These are phyloP conservation scores for Gymnogyps californianus DNA, from an alignment of 2,113 vertebrate genomes.

Conservation along the genomic window DNA sequence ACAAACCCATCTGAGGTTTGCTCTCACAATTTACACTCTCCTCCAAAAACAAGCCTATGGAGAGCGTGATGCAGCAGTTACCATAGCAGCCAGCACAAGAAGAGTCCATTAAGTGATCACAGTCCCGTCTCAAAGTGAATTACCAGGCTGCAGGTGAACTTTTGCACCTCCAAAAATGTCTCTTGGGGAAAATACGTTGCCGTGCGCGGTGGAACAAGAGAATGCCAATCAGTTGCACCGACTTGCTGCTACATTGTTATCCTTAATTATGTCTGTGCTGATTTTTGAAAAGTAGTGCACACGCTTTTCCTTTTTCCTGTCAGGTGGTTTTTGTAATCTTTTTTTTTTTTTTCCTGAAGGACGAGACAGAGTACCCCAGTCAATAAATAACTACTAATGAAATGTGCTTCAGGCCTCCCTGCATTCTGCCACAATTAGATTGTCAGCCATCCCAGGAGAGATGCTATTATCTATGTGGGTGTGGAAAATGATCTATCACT, in stretches of 20 bases:
- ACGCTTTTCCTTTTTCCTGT: slow-evolving; percentile 61
- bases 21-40: not conserved
- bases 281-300: slow-evolving; percentile 11
- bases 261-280: slow-evolving; percentile 27
- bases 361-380: not conserved
- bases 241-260: slow-evolving; percentile 34
- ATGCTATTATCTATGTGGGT: not conserved
- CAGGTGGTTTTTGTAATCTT: not conserved
- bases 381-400: slow-evolving; percentile 18
- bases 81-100: slow-evolving; percentile 52
- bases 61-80: slow-evolving; percentile 49
- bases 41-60: not conserved
- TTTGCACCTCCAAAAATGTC: slow-evolving; percentile 47
- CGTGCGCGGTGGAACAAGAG: not conserved
- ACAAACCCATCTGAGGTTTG: slow-evolving; percentile 41
- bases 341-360: not conserved
- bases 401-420: not conserved
- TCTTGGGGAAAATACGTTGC: slow-evolving; percentile 41
- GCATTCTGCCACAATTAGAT: slow-evolving; percentile 14
- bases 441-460: slow-evolving; percentile 3
- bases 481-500: slow-evolving; percentile 12
- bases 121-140: slow-evolving; percentile 42
- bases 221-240: not conserved
- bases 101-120: slow-evolving; percentile 51
- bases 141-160: slow-evolving; percentile 59